Percentiles rank a stretch among this genome's conserved stretches.
Conservation (phyloP, 2,797 vertebrate species). For the Epinephelus malabaricus region DNA sequence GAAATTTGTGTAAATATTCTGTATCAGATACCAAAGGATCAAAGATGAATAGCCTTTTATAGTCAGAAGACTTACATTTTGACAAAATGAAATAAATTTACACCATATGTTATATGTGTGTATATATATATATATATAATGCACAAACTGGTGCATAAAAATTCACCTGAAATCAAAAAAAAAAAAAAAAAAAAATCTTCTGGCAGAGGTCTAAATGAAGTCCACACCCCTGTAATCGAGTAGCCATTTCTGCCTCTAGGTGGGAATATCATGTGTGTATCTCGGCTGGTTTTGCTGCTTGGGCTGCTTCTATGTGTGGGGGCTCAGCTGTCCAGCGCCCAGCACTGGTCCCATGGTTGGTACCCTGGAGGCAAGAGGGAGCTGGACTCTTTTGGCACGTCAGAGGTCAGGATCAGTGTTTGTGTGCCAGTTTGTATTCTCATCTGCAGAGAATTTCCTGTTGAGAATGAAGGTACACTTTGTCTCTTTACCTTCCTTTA, state of each 20-base stretch:
- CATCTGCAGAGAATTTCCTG: slow-evolving; percentile 5
- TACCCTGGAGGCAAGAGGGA: slow-evolving; percentile 91
- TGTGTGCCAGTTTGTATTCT: slow-evolving; percentile 6
- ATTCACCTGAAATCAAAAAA: too few species aligned
- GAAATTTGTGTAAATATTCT: too few species aligned
- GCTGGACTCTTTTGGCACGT: slow-evolving; percentile 74
- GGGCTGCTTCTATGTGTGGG: slow-evolving; percentile 82
- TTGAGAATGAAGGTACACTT: background rate
- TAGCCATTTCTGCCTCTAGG: slow-evolving; percentile 38
- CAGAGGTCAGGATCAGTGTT: slow-evolving; percentile 80
- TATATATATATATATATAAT: too few species aligned
- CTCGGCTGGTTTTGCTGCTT: slow-evolving; percentile 84
- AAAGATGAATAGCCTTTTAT: too few species aligned
- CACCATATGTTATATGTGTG: too few species aligned
- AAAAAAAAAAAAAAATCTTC: too few species aligned
- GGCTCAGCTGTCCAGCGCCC: slow-evolving; percentile 81
- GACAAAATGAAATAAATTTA: too few species aligned
- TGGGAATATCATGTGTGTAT: slow-evolving; percentile 77
- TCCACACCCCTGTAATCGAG: background rate
- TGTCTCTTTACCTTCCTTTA: background rate
- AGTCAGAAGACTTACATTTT: too few species aligned
- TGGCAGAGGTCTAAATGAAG: too few species aligned
- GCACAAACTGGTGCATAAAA: too few species aligned
- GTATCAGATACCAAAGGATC: too few species aligned
- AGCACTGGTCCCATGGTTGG: slow-evolving; percentile 95